These are phyloP conservation scores for Netta rufina DNA, from an alignment of 2,797 vertebrate species.

Conservation along the genomic window DNA sequence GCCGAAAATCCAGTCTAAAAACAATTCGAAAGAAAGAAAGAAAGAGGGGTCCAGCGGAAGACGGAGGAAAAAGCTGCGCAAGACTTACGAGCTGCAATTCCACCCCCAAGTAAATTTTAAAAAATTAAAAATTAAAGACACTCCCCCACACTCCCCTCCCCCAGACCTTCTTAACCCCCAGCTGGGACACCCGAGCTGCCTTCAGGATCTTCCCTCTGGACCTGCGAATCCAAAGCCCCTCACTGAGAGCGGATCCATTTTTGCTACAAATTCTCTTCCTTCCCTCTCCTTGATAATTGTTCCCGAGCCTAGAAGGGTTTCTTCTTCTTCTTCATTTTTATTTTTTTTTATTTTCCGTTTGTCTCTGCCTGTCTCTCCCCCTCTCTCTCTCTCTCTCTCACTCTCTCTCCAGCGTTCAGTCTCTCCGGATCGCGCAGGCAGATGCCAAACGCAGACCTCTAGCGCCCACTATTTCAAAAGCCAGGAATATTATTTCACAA, in stretches of 20 bases:
- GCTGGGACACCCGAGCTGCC: slow-evolving; percentile 40
- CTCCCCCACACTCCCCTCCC: slow-evolving; percentile 59
- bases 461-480: slow-evolving; percentile 97
- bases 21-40: not conserved
- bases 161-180: slow-evolving; percentile 53
- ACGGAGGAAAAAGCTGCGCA: slow-evolving; percentile 9
- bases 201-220: slow-evolving; percentile 54
- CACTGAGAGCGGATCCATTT: slow-evolving; percentile 71
- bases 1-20: not conserved
- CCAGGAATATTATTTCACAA: slow-evolving; percentile 92
- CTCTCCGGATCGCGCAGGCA: slow-evolving; percentile 70
- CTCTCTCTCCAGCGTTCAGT: slow-evolving; percentile 51
- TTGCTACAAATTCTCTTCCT: slow-evolving; percentile 75
- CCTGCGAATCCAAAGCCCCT: slow-evolving; percentile 32
- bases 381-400: not conserved
- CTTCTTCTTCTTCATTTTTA: slow-evolving; percentile 19
- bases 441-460: slow-evolving; percentile 86
- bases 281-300: slow-evolving; percentile 35
- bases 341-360: not conserved
- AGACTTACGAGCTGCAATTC: slow-evolving; percentile 19
- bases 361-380: slow-evolving; percentile 27
- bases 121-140: slow-evolving; percentile 56
- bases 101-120: slow-evolving; percentile 51
- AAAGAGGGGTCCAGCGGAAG: not conserved
- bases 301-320: slow-evolving; percentile 55